Conservation (phyloP, 2,113 vertebrate genomes). For the Scortum barcoo region DNA sequence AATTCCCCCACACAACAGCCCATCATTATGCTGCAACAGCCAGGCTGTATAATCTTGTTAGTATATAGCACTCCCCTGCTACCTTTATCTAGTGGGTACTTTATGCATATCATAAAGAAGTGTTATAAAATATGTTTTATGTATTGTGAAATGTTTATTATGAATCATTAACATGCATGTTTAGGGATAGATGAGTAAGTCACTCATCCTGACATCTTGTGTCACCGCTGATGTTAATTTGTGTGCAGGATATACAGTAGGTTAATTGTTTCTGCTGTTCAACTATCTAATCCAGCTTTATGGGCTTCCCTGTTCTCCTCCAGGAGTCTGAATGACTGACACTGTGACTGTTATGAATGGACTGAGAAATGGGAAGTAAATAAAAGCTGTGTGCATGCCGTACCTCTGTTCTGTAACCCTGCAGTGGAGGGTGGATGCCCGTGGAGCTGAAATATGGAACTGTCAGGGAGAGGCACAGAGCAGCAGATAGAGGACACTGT, state of each 20-base stretch:
- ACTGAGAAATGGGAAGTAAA: constrained; percentile 57
- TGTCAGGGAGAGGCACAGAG: constrained; percentile 63
- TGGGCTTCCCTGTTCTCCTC: background rate
- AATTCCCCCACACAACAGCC: background rate
- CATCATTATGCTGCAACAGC: constrained; percentile 1
- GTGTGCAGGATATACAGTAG: background rate
- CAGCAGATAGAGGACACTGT: constrained; percentile 60
- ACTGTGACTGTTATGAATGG: constrained; percentile 40
- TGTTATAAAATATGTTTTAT: background rate
- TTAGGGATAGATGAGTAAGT: constrained; percentile 1
- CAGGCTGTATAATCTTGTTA: background rate
- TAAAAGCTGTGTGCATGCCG: constrained; percentile 47
- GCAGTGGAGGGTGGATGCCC: constrained; percentile 50
- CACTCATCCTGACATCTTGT: background rate
- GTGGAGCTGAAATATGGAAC: constrained; percentile 76
- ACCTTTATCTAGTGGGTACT: background rate
- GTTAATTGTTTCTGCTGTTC: constrained; percentile 7
- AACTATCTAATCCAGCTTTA: background rate
- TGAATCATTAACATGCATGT: background rate
- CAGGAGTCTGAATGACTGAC: constrained; percentile 23
- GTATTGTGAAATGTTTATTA: constrained; percentile 3
- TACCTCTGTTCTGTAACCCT: constrained; percentile 44
- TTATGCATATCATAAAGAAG: background rate
- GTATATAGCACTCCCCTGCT: background rate
- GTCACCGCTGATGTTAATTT: background rate